These are phyloP conservation scores for Lasioglossum leucozonium DNA, from an alignment of 2,888 invertebrate genomes.

Conservation along the genomic window DNA sequence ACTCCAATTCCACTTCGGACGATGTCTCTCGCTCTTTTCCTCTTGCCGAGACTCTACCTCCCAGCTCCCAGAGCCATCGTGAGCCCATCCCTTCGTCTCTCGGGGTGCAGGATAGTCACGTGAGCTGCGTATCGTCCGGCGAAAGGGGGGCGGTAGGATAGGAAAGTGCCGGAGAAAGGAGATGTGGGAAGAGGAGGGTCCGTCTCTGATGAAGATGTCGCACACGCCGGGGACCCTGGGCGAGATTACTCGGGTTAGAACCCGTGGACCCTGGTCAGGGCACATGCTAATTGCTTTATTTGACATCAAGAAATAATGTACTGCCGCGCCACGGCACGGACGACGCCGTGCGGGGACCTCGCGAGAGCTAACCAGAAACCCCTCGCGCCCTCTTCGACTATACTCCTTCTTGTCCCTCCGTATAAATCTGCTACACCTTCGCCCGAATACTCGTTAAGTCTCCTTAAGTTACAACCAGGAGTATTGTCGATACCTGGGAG, in stretches of 20 bases:
- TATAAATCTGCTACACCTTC: constrained; percentile 57
- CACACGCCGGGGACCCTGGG: constrained; percentile 83
- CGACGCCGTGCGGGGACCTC: constrained; percentile 65
- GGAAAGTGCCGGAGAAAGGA: constrained; percentile 65
- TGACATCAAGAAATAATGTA: constrained; percentile 85
- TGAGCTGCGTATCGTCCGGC: constrained; percentile 69
- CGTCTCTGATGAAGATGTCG: constrained; percentile 84
- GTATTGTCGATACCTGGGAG: constrained; percentile 23
- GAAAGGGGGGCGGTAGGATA: constrained; percentile 59
- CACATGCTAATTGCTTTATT: constrained; percentile 85
- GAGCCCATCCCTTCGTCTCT: constrained; percentile 70
- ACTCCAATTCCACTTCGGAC: constrained; percentile 41
- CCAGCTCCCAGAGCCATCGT: constrained; percentile 20
- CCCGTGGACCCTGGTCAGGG: constrained; percentile 81
- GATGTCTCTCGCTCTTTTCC: constrained; percentile 39
- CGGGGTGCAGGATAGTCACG: constrained; percentile 74
- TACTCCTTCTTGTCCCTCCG: constrained; percentile 45
- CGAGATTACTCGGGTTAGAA: constrained; percentile 82
- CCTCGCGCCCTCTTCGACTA: constrained; percentile 48
- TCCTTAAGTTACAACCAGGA: constrained; percentile 34
- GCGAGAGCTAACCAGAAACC: constrained; percentile 70
- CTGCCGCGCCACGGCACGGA: constrained; percentile 64
- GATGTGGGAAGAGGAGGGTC: constrained; percentile 64
- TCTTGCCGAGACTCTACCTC: neutral
- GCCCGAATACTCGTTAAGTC: constrained; percentile 43